Evolutionary conservation across 2,797 vertebrate genomes (phyloP).

Genomic region (Phataginus tetradactyla): DNA sequence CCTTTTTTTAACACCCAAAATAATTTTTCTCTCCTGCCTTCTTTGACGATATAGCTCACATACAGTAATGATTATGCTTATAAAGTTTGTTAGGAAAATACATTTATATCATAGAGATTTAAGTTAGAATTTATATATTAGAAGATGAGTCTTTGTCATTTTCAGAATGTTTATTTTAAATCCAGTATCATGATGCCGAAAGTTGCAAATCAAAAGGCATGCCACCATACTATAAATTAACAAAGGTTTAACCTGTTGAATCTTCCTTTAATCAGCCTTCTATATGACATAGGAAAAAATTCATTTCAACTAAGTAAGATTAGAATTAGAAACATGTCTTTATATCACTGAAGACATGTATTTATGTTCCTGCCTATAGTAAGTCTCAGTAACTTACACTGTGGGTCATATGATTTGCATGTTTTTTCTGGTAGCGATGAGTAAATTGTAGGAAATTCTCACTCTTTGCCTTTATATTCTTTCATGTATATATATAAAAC

Average conservation of each 20-base stretch:
- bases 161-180: not conserved
- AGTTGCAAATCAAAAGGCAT: not conserved
- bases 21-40: not conserved
- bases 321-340: slow-evolving; percentile 27
- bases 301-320: not conserved
- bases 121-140: not conserved
- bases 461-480: not conserved
- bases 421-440: not conserved
- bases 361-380: not conserved
- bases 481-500: not conserved
- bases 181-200: not conserved
- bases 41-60: not conserved
- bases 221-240: not conserved
- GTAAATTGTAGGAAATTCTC: slow-evolving; percentile 27
- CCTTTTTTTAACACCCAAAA: not conserved
- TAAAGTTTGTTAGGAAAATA: not conserved
- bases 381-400: not conserved
- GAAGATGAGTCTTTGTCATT: not conserved
- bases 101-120: not conserved
- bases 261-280: not conserved
- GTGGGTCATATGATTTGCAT: not conserved
- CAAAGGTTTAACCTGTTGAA: not conserved
- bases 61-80: not conserved
- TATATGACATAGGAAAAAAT: not conserved
- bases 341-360: not conserved